phyloP scores from a whole-genome alignment of 2,888 invertebrate genomes.

The Cheilosia vulpina region DNA sequence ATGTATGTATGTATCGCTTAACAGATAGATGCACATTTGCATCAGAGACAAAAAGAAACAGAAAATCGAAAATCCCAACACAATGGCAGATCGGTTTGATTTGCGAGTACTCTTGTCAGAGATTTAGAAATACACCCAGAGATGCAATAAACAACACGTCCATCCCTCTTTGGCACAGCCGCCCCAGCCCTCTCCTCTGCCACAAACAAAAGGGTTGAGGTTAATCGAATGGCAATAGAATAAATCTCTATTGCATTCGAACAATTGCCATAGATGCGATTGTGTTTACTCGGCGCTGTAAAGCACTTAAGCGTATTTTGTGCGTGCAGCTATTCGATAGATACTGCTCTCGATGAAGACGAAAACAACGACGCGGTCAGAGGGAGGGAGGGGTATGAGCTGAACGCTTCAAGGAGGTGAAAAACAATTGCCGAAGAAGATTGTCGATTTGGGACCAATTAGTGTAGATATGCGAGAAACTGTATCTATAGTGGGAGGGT shows the following conservation, averaged over 20 bases:
- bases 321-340: conserved; percentile 42
- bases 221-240: conserved; percentile 74
- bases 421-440: conserved; percentile 49
- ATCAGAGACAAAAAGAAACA: neutral
- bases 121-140: conserved; percentile 48
- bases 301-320: conserved; percentile 40
- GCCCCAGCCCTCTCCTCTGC: neutral
- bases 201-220: conserved; percentile 67
- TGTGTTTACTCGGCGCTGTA: neutral
- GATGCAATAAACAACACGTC: conserved; percentile 41
- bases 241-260: conserved; percentile 67
- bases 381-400: neutral
- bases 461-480: conserved; percentile 70
- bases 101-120: conserved; percentile 44
- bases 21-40: conserved; percentile 30
- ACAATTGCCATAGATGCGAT: conserved; percentile 65
- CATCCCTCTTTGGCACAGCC: conserved; percentile 19
- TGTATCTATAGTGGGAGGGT: conserved; percentile 31
- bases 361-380: neutral
- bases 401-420: conserved; percentile 35
- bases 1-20: neutral
- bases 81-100: conserved; percentile 5
- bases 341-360: neutral
- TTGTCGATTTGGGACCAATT: conserved; percentile 66
- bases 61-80: conserved; percentile 29